phyloP scores from a whole-genome alignment of 2,797 vertebrate species.

The Alfaro cultratus region DNA sequence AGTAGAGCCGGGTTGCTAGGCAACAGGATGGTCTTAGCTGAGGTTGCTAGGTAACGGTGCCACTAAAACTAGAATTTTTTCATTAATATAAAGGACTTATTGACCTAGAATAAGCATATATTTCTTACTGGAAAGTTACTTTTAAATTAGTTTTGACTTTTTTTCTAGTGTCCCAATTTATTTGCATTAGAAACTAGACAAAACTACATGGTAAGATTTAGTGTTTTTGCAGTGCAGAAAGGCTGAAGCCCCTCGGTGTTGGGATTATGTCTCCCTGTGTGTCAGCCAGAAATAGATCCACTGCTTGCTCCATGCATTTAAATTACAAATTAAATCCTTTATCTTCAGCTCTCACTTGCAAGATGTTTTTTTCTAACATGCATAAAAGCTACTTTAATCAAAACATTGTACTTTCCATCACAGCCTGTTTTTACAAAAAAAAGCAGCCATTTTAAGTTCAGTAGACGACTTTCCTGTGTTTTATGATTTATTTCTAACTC shows the following conservation, averaged over 20 bases:
- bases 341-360: slow-evolving; percentile 4
- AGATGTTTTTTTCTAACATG: slow-evolving; percentile 7
- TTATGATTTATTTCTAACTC: not conserved
- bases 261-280: slow-evolving; percentile 23
- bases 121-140: too few species aligned
- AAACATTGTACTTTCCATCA: slow-evolving; percentile 27
- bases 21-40: too few species aligned
- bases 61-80: too few species aligned
- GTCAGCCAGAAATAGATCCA: slow-evolving; percentile 25
- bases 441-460: not conserved
- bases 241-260: slow-evolving; percentile 10
- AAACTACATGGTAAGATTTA: too few species aligned
- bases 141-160: too few species aligned
- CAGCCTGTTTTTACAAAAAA: not conserved
- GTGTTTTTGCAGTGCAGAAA: not conserved
- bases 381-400: slow-evolving; percentile 24
- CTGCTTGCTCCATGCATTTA: slow-evolving; percentile 23
- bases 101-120: too few species aligned
- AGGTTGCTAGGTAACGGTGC: too few species aligned
- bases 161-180: too few species aligned
- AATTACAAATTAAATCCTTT: slow-evolving; percentile 35
- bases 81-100: too few species aligned
- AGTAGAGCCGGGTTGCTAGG: too few species aligned
- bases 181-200: too few species aligned
- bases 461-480: not conserved